Evolutionary conservation across 2,797 vertebrate genomes (phyloP).

Genomic region (Fistularia tabacaria): DNA sequence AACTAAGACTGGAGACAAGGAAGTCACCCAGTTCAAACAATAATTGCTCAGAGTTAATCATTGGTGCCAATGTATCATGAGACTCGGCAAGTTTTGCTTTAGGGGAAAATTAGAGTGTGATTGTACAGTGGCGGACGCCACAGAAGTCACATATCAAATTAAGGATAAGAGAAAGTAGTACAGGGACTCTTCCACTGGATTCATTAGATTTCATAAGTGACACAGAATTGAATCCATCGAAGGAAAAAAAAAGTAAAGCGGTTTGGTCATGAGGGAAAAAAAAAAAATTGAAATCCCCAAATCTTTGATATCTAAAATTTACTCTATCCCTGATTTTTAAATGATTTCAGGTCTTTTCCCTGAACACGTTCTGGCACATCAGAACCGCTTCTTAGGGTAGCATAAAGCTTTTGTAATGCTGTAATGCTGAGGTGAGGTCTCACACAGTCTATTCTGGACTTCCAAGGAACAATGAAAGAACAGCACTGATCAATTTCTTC

Average conservation of each 20-base stretch:
- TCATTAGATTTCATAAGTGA: slow-evolving; percentile 61
- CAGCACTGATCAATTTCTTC: too few relatives aligned
- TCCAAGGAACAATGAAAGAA: too few relatives aligned
- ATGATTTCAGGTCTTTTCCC: slow-evolving; percentile 45
- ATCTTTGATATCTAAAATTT: slow-evolving; percentile 3
- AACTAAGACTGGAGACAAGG: slow-evolving; percentile 28
- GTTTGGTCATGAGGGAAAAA: slow-evolving; percentile 48
- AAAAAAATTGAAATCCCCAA: slow-evolving; percentile 47
- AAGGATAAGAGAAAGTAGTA: slow-evolving; percentile 59
- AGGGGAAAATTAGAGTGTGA: slow-evolving; percentile 66
- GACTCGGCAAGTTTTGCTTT: slow-evolving; percentile 63
- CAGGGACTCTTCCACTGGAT: slow-evolving; percentile 55
- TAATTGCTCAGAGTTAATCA: slow-evolving; percentile 74
- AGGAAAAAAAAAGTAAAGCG: slow-evolving; percentile 49
- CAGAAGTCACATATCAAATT: slow-evolving; percentile 65
- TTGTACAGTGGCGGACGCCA: slow-evolving; percentile 58
- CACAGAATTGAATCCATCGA: slow-evolving; percentile 53
- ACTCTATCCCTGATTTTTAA: slow-evolving; percentile 23
- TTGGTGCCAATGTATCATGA: slow-evolving; percentile 63
- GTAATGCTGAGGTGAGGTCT: not conserved
- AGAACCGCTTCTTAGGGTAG: slow-evolving; percentile 13
- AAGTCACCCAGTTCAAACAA: slow-evolving; percentile 47
- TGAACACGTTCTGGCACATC: slow-evolving; percentile 8
- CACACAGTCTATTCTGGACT: too few relatives aligned
- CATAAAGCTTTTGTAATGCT: not conserved